Base-by-base conservation (phyloP, 2,888 invertebrate species). In the Syritta pipiens region DNA sequence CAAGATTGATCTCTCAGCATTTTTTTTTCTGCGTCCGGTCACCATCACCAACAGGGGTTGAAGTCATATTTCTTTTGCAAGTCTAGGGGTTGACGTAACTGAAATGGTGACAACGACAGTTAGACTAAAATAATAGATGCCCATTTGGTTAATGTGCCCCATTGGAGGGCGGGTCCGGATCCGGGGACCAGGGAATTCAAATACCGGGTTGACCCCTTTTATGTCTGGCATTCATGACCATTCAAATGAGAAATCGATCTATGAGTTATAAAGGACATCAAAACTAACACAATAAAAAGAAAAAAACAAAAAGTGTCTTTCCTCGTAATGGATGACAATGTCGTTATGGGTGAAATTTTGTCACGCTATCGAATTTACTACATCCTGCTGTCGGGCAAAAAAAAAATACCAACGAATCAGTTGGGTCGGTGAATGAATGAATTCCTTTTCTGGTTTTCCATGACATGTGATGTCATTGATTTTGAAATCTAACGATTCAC, bases 181-280 rank as follows among this genome's bases (percentile, higher is more conserved):
- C n/a, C n/a, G n/a, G n/a, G n/a, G n/a, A n/a, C n/a, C n/a, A n/a
- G n/a, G n/a, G n/a, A n/a, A 63, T 57, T 37, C 35, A 59, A 44
- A 5, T 32, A 14, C 55, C 32, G 22, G 57, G 42, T 32, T 76
- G 68, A 76, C 63, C 69, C 62, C 69, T 63, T 69, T 76, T 53
- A 17, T 76, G 49, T 63, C 63, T 51, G 28, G 49, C 37, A 63
- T 63, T 76, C 69, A 69, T 19, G 69, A 63, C 44, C 44, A 69
- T 76, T 63, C 51, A 69, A 76, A 76, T 63, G 76, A 59, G 46
- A 69, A 76, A 76, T 69, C 69, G 76, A 63, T 76, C 51, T 69
- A 51, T 46, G 55, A 51, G 37, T 51, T 69, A 42, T 49, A 49
- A 4, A 22, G 35, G 26, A 20, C n/a, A n/a, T n/a, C n/a, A n/a